phyloP scores from a whole-genome alignment of 2,888 invertebrate species.

The Aphidoletes aphidimyza region DNA sequence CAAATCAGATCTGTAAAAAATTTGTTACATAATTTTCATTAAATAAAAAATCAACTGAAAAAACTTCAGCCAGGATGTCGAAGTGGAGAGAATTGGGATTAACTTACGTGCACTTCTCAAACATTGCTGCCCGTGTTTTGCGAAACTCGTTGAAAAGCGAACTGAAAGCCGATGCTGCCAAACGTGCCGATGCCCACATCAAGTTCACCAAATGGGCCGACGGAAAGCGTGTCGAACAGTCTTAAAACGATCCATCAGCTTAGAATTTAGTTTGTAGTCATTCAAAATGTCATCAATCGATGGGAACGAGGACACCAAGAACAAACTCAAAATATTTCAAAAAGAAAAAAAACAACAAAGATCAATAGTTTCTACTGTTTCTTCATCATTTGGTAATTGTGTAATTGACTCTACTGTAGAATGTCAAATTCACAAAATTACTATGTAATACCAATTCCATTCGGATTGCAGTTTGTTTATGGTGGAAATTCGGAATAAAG shows the following conservation, averaged over 20 bases:
- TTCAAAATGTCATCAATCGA: background rate
- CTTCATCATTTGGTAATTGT: background rate
- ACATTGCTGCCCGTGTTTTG: conserved; percentile 87
- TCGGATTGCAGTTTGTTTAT: background rate
- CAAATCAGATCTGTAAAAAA: background rate
- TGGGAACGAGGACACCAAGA: background rate
- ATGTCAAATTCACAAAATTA: background rate
- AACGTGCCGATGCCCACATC: conserved; percentile 79
- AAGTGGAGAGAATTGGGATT: conserved; percentile 84
- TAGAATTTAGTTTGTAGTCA: conserved; percentile 53
- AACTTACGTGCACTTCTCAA: conserved; percentile 95
- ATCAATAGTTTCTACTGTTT: background rate
- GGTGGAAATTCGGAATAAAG: conserved; percentile 19
- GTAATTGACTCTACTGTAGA: background rate
- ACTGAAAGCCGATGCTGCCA: conserved; percentile 76
- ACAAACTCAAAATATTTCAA: background rate
- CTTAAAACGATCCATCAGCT: conserved; percentile 60
- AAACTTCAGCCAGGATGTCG: conserved; percentile 34
- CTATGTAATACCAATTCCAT: background rate
- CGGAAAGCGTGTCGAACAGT: conserved; percentile 73
- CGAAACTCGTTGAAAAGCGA: conserved; percentile 84
- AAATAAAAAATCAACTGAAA: background rate
- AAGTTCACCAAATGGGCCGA: conserved; percentile 89
- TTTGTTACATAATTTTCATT: conserved; percentile 52
- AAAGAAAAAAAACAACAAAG: background rate